Percentiles rank a stretch among this genome's conserved stretches.
Evolutionary conservation across 2,797 vertebrate genomes (phyloP).

Genomic region (Telmatherina bonti): DNA sequence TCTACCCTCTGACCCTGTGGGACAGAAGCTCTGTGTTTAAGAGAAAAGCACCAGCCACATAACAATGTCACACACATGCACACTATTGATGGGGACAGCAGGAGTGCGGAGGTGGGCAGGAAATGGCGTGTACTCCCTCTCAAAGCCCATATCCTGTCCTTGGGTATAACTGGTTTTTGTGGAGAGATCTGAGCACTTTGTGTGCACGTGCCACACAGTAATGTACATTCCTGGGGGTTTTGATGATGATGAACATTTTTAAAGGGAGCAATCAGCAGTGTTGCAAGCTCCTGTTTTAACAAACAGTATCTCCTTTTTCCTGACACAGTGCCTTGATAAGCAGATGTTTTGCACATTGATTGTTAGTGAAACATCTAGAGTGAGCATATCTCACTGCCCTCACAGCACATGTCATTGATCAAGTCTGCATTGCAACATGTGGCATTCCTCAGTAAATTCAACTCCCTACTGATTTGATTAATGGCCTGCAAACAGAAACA

Average conservation of each 20-base stretch:
- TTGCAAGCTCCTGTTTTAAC: background rate
- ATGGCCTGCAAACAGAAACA: slow-evolving; percentile 65
- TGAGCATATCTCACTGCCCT: slow-evolving; percentile 45
- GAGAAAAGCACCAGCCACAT: slow-evolving; percentile 59
- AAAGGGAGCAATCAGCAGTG: background rate
- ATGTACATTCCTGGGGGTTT: background rate
- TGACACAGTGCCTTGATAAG: background rate
- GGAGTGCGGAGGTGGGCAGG: slow-evolving; percentile 74
- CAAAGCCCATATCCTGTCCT: slow-evolving; percentile 76
- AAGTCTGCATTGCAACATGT: slow-evolving; percentile 69
- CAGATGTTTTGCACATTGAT: slow-evolving; percentile 11
- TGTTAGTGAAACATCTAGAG: slow-evolving; percentile 27
- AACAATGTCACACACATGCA: slow-evolving; percentile 37
- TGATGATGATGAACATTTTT: slow-evolving; percentile 1
- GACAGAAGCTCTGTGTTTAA: slow-evolving; percentile 70
- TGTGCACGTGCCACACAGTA: slow-evolving; percentile 11
- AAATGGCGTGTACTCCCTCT: slow-evolving; percentile 75
- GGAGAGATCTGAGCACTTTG: slow-evolving; percentile 53
- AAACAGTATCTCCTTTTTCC: slow-evolving; percentile 13
- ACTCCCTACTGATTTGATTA: slow-evolving; percentile 73
- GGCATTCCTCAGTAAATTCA: slow-evolving; percentile 71
- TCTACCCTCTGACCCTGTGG: slow-evolving; percentile 71
- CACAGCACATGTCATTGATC: slow-evolving; percentile 69
- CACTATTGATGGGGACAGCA: slow-evolving; percentile 65
- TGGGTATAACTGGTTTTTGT: slow-evolving; percentile 69